Conservation (phyloP, 1,140 invertebrate genomes). For the Platyura marginata region DNA sequence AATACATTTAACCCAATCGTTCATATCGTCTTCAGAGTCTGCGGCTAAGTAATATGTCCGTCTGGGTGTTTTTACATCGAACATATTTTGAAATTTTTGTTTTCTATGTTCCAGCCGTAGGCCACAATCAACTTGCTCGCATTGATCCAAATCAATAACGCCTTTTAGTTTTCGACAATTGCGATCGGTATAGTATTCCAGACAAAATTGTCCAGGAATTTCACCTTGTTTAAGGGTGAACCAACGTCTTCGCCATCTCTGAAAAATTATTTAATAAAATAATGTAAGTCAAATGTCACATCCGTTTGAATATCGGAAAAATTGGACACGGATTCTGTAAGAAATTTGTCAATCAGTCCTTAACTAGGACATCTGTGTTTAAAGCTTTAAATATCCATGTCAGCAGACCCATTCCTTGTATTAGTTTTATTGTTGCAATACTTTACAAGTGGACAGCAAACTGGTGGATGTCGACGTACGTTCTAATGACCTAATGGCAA, state of each 20-base stretch:
- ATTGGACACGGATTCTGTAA: not conserved
- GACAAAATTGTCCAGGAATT: conserved; percentile 78
- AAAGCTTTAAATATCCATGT: not conserved
- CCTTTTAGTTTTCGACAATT: conserved; percentile 75
- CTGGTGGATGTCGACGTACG: too few species aligned
- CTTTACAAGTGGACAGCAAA: too few species aligned
- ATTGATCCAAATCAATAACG: conserved; percentile 83
- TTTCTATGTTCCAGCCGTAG: conserved; percentile 61
- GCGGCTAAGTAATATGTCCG: conserved; percentile 83
- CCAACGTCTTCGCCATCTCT: conserved; percentile 90
- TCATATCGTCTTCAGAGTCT: conserved; percentile 80
- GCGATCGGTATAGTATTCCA: conserved; percentile 84
- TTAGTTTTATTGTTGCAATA: too few species aligned
- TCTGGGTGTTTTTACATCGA: conserved; percentile 74
- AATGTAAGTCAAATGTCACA: conserved; percentile 10
- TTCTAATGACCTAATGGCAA: too few species aligned
- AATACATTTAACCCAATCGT: conserved; percentile 85
- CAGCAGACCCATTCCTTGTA: too few species aligned
- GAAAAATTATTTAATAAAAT: too few species aligned
- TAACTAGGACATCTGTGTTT: not conserved
- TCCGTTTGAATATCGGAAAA: conserved; percentile 1
- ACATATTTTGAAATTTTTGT: conserved; percentile 69
- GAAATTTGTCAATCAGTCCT: not conserved
- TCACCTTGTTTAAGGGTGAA: conserved; percentile 81
- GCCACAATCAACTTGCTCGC: conserved; percentile 86